A percentile compares a stretch with the other conserved stretches of the same genome.
These are phyloP conservation scores for Eupeodes luniger DNA, from an alignment of 2,888 invertebrate species.

Conservation along the genomic window DNA sequence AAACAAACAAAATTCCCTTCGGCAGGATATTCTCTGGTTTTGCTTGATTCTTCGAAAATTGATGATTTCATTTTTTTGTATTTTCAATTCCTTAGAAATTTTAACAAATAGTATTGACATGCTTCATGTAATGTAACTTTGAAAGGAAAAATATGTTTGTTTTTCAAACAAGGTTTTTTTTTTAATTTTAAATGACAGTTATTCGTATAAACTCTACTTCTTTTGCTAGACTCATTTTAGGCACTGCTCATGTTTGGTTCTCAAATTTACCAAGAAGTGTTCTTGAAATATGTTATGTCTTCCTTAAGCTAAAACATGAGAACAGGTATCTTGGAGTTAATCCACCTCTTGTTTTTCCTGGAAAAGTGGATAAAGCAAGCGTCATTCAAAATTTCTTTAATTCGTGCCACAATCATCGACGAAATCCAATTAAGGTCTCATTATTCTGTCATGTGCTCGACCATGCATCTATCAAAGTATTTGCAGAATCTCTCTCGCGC, in stretches of 20 bases:
- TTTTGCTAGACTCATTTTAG: too few species aligned
- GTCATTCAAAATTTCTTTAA: slow-evolving; percentile 43
- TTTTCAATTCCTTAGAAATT: not conserved
- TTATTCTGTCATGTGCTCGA: slow-evolving; percentile 78
- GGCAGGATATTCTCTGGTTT: not conserved
- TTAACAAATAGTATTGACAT: not conserved
- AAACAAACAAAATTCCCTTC: not conserved
- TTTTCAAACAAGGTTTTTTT: not conserved
- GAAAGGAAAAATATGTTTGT: not conserved
- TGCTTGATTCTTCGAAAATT: not conserved
- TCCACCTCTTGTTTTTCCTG: slow-evolving; percentile 37
- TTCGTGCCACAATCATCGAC: slow-evolving; percentile 57
- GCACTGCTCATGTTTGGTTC: too few species aligned
- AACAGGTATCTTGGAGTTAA: too few species aligned
- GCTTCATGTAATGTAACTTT: not conserved
- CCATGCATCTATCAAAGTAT: slow-evolving; percentile 77
- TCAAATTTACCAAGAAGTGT: too few species aligned
- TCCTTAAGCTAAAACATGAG: too few species aligned
- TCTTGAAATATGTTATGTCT: too few species aligned
- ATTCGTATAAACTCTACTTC: too few species aligned
- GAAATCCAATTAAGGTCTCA: slow-evolving; percentile 78
- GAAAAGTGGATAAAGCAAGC: slow-evolving; percentile 31
- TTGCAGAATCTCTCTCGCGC: slow-evolving; percentile 19
- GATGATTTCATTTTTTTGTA: not conserved
- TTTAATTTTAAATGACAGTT: too few species aligned